Evolutionary conservation across 2,113 vertebrate species (phyloP).

Genomic region (Alces alces): DNA sequence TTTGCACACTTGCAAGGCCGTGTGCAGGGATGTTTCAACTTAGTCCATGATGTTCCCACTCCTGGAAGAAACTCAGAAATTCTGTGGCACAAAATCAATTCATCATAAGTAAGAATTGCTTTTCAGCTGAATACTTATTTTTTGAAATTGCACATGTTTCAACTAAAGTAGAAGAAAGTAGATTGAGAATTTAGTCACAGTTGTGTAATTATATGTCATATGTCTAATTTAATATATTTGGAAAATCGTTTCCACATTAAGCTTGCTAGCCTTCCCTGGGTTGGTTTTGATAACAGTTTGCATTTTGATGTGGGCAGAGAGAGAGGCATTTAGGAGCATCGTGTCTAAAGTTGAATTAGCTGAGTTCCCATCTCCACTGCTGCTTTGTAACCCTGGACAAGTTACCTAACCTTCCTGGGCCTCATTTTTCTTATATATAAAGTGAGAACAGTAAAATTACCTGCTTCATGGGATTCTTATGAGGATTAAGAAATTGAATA

Average conservation of each 20-base stretch:
- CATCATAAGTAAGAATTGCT: conserved; percentile 20
- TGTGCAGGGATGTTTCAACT: conserved; percentile 32
- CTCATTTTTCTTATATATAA: not conserved
- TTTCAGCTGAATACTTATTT: conserved; percentile 34
- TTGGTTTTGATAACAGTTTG: not conserved
- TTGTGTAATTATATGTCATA: not conserved
- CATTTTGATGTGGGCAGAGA: not conserved
- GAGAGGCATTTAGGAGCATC: not conserved
- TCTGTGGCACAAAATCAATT: not conserved
- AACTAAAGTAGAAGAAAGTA: conserved; percentile 23
- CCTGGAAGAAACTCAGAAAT: conserved; percentile 22
- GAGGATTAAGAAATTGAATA: not conserved
- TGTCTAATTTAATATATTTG: not conserved
- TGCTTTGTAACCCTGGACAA: not conserved
- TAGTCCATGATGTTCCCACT: conserved; percentile 23
- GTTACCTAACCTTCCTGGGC: not conserved
- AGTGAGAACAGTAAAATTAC: not conserved
- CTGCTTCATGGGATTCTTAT: not conserved
- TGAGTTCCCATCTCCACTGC: not conserved
- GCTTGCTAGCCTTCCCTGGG: not conserved
- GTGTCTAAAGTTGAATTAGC: not conserved
- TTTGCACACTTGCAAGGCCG: not conserved
- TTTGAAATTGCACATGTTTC: conserved; percentile 25
- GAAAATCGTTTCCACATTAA: not conserved
- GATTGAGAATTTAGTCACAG: conserved; percentile 9